A percentile compares a stretch with the other conserved stretches of the same genome.
phyloP scores from a whole-genome alignment of 1,140 invertebrate genomes.

The Drosophila chauvacae region DNA sequence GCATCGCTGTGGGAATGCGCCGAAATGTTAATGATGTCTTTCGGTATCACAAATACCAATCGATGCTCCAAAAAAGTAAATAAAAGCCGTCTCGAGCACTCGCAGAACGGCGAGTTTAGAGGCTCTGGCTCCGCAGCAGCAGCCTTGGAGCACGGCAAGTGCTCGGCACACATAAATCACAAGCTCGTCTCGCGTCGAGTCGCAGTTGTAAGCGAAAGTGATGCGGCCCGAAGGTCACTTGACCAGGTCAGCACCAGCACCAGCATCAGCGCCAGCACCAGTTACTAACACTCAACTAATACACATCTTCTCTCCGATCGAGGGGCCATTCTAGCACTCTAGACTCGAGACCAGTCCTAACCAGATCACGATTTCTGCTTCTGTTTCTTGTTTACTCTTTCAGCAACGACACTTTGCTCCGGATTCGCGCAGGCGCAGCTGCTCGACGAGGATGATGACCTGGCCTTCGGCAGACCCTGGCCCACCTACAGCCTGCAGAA shows the following conservation, averaged over 20 bases:
- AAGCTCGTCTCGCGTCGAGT: conserved; percentile 32
- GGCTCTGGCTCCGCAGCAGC: conserved; percentile 28
- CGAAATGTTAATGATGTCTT: conserved; percentile 70
- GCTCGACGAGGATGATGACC: conserved; percentile 72
- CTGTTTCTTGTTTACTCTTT: conserved; percentile 17
- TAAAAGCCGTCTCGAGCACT: conserved; percentile 43
- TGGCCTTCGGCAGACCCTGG: conserved; percentile 74
- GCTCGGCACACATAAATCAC: conserved; percentile 74
- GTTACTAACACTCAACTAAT: conserved; percentile 16
- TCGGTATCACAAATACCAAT: conserved; percentile 68
- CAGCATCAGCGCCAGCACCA: conserved; percentile 16
- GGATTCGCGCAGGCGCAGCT: conserved; percentile 56
- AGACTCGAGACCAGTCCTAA: conserved; percentile 47
- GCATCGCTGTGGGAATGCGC: conserved; percentile 61
- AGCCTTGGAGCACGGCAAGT: conserved; percentile 64
- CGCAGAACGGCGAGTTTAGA: conserved; percentile 46
- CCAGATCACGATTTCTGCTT: conserved; percentile 59
- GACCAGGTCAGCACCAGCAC: conserved; percentile 46
- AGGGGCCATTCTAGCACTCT: conserved; percentile 36
- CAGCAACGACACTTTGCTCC: conserved; percentile 61
- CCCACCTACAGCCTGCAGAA: conserved; percentile 91
- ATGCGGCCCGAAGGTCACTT: conserved; percentile 65
- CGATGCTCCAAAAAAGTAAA: conserved; percentile 55
- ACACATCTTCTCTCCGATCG: conserved; percentile 4
- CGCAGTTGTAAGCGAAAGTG: conserved; percentile 70